phyloP scores from a whole-genome alignment of 2,113 vertebrate species.

The Xerus inauris region DNA sequence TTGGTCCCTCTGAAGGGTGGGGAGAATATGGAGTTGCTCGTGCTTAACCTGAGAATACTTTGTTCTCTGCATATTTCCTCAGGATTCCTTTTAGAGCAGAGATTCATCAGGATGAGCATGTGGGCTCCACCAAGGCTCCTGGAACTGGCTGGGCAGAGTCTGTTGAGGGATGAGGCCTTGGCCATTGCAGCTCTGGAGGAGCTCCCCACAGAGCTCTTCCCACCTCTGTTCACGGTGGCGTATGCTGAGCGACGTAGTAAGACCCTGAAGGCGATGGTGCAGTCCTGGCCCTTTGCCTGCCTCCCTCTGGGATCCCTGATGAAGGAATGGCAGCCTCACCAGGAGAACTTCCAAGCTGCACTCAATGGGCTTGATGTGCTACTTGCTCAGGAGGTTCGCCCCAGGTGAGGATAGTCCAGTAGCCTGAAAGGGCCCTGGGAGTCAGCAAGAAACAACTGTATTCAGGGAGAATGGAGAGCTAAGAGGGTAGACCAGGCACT shows the following conservation, averaged over 20 bases:
- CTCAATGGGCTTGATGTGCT: constrained; percentile 14
- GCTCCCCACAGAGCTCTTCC: constrained; percentile 59
- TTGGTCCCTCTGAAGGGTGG: not conserved
- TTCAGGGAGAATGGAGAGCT: not conserved
- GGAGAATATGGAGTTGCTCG: no score
- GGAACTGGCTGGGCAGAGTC: constrained; percentile 36
- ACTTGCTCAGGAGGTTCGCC: constrained; percentile 32
- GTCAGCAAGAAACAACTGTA: not conserved
- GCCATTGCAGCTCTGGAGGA: not conserved
- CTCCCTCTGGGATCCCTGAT: constrained; percentile 62
- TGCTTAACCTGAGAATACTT: not conserved
- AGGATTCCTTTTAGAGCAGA: not conserved
- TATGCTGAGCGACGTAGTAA: not conserved
- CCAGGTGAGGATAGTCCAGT: constrained; percentile 34
- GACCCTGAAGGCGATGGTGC: constrained; percentile 46
- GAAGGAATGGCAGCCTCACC: not conserved
- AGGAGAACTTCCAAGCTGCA: not conserved
- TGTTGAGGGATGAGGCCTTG: constrained; percentile 32
- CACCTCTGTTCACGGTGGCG: not conserved
- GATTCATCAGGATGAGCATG: not conserved
- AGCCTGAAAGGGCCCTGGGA: no score
- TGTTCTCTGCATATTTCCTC: not conserved
- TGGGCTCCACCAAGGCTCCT: not conserved
- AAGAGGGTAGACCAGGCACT: no score
- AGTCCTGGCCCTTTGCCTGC: constrained; percentile 65